Percentiles rank a stretch among this genome's conserved stretches.
Evolutionary conservation across 2,113 vertebrate genomes (phyloP).

Genomic region (Rafetus swinhoei): DNA sequence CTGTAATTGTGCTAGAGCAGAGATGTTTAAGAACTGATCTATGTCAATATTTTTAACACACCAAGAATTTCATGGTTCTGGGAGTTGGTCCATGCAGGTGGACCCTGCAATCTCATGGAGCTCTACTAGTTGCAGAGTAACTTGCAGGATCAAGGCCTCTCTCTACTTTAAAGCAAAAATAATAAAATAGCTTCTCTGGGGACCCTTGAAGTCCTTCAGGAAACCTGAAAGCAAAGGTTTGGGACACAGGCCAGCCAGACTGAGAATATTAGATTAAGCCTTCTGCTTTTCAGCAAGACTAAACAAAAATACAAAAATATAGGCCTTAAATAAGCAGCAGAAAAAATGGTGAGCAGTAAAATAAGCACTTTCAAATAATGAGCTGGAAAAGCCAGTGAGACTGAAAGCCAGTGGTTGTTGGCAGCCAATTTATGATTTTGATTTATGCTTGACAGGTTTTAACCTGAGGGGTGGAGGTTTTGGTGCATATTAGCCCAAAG

Average conservation of each 20-base stretch:
- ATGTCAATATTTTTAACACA: neutral
- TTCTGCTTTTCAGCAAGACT: neutral
- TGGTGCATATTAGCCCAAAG: neutral
- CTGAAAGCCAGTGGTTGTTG: neutral
- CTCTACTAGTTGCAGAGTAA: neutral
- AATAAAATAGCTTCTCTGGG: neutral
- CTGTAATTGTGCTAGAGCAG: neutral
- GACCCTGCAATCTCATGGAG: neutral
- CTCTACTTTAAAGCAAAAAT: neutral
- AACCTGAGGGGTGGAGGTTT: neutral
- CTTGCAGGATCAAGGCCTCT: neutral
- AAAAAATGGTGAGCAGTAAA: neutral
- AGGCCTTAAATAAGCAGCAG: neutral
- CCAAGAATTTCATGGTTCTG: neutral
- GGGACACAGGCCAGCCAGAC: neutral
- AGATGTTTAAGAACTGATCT: neutral
- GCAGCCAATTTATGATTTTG: neutral
- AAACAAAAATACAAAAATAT: neutral
- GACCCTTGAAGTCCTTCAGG: neutral
- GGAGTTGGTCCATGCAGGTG: neutral
- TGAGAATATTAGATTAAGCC: neutral
- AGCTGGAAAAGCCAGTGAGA: neutral
- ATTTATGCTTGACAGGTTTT: neutral
- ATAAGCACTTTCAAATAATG: neutral
- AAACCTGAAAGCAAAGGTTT: neutral